These are phyloP conservation scores for Malurus elegans DNA, from an alignment of 2,113 vertebrate species.

Conservation along the genomic window DNA sequence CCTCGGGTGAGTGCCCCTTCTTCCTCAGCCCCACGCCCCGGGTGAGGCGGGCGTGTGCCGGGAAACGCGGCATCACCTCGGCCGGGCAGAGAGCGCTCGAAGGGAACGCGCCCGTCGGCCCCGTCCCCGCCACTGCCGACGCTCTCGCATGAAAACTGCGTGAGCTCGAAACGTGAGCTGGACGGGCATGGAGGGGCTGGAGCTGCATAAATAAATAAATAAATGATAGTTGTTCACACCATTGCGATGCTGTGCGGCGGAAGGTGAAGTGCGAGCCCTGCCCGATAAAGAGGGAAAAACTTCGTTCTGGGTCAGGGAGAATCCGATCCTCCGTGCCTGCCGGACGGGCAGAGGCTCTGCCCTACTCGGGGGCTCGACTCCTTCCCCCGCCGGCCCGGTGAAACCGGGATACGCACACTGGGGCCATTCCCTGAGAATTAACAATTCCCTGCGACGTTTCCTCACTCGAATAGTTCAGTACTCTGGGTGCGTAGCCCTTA, in stretches of 20 bases:
- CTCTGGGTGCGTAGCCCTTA: fast-evolving
- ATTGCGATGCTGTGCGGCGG: fast-evolving
- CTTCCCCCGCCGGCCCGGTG: fast-evolving
- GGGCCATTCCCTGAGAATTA: not conserved
- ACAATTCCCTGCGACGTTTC: fast-evolving
- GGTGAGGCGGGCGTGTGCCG: not conserved
- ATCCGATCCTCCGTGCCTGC: fast-evolving
- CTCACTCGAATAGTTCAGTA: fast-evolving
- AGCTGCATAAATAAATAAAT: not conserved
- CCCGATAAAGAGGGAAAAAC: not conserved
- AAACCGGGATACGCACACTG: fast-evolving
- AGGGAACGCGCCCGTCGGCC: not conserved
- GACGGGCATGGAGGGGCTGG: not conserved
- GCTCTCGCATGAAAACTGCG: not conserved
- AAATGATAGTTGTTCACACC: not conserved
- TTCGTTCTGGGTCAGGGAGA: not conserved
- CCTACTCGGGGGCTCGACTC: not conserved
- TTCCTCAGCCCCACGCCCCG: not conserved
- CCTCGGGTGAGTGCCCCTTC: not conserved
- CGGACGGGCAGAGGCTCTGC: not conserved
- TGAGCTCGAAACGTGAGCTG: not conserved
- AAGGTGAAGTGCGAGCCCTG: not conserved
- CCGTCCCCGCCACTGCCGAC: not conserved
- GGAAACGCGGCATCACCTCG: not conserved
- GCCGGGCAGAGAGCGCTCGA: not conserved